phyloP scores from a whole-genome alignment of 1,140 invertebrate genomes.

The Eriosoma lanigerum region DNA sequence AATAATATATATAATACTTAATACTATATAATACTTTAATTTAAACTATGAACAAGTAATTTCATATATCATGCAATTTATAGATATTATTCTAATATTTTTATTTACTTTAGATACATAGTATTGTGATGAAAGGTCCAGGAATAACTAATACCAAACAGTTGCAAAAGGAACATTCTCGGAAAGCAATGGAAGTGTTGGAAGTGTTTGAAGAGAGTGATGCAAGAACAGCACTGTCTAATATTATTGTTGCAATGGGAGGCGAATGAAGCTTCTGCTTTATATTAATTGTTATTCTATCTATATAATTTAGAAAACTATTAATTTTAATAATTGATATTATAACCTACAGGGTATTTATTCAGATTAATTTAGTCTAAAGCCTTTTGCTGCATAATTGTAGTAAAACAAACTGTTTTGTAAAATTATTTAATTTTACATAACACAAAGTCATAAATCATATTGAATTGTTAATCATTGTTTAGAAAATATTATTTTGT shows the following conservation, averaged over 20 bases:
- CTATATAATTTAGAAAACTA: neutral
- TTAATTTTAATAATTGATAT: neutral
- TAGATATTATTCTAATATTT: conserved; percentile 9
- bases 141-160: conserved; percentile 74
- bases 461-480: conserved; percentile 18
- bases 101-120: conserved; percentile 63
- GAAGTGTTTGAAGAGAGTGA: conserved; percentile 73
- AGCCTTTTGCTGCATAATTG: neutral
- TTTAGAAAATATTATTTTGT: conserved; percentile 3
- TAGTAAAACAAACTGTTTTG: neutral
- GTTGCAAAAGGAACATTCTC: conserved; percentile 75
- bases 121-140: conserved; percentile 66
- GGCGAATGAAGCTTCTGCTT: conserved; percentile 27
- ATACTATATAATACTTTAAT: no score
- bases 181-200: conserved; percentile 72
- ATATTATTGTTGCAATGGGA: conserved; percentile 79
- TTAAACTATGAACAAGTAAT: no score
- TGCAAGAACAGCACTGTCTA: conserved; percentile 72
- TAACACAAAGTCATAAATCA: neutral
- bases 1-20: no score
- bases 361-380: conserved; percentile 6
- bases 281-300: conserved; percentile 17
- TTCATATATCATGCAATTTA: conserved; percentile 54
- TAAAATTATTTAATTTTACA: neutral
- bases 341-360: conserved; percentile 32